These are phyloP conservation scores for Brachirus orientalis DNA, from an alignment of 2,113 vertebrate genomes.

Conservation along the genomic window DNA sequence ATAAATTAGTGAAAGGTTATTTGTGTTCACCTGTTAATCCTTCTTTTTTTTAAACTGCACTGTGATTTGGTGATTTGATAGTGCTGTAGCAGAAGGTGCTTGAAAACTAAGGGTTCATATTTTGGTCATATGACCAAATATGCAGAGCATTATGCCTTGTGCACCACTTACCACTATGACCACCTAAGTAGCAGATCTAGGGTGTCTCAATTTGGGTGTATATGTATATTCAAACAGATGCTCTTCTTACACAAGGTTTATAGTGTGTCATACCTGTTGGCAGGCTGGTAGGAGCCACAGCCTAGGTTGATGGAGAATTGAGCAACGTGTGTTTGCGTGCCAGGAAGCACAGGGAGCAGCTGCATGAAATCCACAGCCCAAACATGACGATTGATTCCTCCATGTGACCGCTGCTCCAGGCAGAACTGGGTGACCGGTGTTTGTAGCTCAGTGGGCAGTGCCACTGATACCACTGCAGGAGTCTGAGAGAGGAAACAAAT, in stretches of 20 bases:
- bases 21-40: too few species aligned
- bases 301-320: constrained; percentile 98
- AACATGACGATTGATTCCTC: constrained; percentile 87
- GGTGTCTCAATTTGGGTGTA: too few species aligned
- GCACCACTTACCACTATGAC: too few species aligned
- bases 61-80: too few species aligned
- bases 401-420: constrained; percentile 91
- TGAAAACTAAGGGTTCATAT: too few species aligned
- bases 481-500: constrained; percentile 74
- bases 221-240: too few species aligned
- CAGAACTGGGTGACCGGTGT: constrained; percentile 93
- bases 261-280: constrained; percentile 89
- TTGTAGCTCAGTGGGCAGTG: constrained; percentile 91
- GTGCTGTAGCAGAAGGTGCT: too few species aligned
- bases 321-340: constrained; percentile 90
- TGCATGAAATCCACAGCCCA: constrained; percentile 98
- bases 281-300: constrained; percentile 94
- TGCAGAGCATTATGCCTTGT: too few species aligned
- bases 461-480: constrained; percentile 90
- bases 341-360: constrained; percentile 90
- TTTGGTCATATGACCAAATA: too few species aligned
- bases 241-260: neutral
- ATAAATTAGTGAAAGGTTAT: too few species aligned
- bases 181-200: too few species aligned
- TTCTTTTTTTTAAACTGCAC: too few species aligned